These are phyloP conservation scores for Silurus meridionalis DNA, from an alignment of 2,113 vertebrate genomes.

Conservation along the genomic window DNA sequence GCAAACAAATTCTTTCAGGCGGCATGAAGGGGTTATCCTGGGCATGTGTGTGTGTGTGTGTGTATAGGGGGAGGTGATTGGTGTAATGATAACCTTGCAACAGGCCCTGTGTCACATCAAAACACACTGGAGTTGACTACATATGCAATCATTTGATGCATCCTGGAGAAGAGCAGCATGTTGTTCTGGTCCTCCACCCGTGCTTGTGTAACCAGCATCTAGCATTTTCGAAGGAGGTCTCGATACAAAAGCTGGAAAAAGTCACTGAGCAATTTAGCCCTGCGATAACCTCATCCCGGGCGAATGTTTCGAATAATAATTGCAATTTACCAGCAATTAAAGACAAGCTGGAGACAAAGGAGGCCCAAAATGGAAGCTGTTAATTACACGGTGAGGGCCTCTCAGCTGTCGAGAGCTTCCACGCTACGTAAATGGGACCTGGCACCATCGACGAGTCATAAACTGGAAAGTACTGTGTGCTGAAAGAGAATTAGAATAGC, in stretches of 20 bases:
- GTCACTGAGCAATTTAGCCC: slow-evolving; percentile 49
- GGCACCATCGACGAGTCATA: slow-evolving; percentile 33
- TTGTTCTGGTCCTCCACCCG: not conserved
- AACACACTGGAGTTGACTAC: slow-evolving; percentile 51
- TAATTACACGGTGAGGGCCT: slow-evolving; percentile 52
- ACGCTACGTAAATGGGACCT: slow-evolving; percentile 36
- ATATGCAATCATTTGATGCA: slow-evolving; percentile 29
- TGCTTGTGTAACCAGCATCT: not conserved
- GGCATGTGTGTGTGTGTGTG: not conserved
- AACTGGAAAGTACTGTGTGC: not conserved
- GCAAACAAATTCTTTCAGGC: slow-evolving; percentile 56
- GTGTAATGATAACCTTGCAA: slow-evolving; percentile 44
- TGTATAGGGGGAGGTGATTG: not conserved
- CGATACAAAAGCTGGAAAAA: slow-evolving; percentile 20
- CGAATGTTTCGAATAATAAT: slow-evolving; percentile 53
- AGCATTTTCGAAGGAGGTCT: slow-evolving; percentile 20
- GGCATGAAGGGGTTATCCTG: slow-evolving; percentile 24
- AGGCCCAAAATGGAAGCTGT: slow-evolving; percentile 41
- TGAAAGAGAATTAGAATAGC: no score
- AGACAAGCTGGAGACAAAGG: slow-evolving; percentile 46
- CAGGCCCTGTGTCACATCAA: slow-evolving; percentile 36
- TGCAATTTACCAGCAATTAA: slow-evolving; percentile 58
- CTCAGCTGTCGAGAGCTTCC: slow-evolving; percentile 43
- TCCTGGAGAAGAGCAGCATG: not conserved
- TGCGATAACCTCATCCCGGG: slow-evolving; percentile 21